Evolutionary conservation across 2,888 invertebrate species (phyloP).

Genomic region (Tridacna gigas): DNA sequence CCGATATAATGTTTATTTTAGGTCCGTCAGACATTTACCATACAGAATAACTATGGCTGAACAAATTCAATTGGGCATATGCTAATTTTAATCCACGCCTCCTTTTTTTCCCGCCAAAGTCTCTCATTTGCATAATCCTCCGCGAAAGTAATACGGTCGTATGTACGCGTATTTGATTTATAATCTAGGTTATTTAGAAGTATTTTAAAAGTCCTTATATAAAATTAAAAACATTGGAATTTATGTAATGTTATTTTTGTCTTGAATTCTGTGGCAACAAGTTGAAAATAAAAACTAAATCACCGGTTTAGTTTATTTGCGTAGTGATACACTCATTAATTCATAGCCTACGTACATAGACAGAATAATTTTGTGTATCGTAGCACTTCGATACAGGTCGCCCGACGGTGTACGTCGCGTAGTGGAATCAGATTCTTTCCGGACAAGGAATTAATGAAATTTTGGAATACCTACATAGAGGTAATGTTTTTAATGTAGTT

Average conservation of each 20-base stretch:
- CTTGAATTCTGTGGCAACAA: neutral
- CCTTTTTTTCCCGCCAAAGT: constrained; percentile 53
- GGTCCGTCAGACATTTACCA: no score
- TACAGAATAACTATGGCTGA: no score
- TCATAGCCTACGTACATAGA: constrained; percentile 62
- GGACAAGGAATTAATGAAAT: neutral
- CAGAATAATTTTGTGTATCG: constrained; percentile 35
- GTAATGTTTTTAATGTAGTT: constrained; percentile 2
- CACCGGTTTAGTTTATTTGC: constrained; percentile 30
- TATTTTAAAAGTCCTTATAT: no score
- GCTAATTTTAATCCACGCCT: constrained; percentile 45
- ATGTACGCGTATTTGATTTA: neutral
- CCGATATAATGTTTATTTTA: no score
- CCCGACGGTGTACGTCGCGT: constrained; percentile 38
- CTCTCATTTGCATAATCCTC: constrained; percentile 18
- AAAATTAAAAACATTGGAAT: no score
- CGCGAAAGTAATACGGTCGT: neutral
- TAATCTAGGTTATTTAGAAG: no score
- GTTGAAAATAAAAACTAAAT: neutral
- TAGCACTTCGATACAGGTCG: constrained; percentile 54
- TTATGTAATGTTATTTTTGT: no score
- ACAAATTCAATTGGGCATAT: constrained; percentile 21
- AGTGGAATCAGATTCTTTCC: constrained; percentile 17
- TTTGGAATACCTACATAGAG: constrained; percentile 4
- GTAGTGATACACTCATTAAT: constrained; percentile 69